phyloP scores from a whole-genome alignment of 2,888 invertebrate species.

The Caenorhabditis uteleia region DNA sequence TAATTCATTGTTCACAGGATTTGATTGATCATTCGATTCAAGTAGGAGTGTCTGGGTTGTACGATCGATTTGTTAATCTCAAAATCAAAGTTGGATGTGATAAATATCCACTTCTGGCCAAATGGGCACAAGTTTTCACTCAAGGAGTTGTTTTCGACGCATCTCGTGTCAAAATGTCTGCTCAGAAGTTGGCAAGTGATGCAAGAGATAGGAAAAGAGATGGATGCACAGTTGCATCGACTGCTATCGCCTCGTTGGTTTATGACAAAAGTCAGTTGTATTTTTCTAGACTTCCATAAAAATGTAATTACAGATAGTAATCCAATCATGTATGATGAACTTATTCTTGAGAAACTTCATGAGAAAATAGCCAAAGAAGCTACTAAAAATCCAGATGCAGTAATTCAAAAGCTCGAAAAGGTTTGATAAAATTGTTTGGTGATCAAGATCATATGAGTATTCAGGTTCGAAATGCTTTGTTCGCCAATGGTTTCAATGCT shows the following conservation, averaged over 20 bases:
- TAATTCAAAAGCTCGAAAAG: slow-evolving; percentile 51
- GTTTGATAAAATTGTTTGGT: no score
- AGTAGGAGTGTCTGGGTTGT: slow-evolving; percentile 55
- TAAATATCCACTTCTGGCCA: slow-evolving; percentile 80
- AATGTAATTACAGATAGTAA: slow-evolving; percentile 54
- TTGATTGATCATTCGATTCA: slow-evolving; percentile 59
- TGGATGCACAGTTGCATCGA: slow-evolving; percentile 76
- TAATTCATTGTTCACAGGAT: no score
- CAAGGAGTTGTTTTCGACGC: slow-evolving; percentile 70
- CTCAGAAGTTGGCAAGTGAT: slow-evolving; percentile 83
- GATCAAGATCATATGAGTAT: no score
- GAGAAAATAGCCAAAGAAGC: slow-evolving; percentile 46
- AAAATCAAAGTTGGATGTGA: slow-evolving; percentile 75
- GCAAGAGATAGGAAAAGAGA: slow-evolving; percentile 80
- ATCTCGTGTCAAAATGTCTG: slow-evolving; percentile 74
- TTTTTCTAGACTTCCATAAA: no score
- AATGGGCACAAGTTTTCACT: slow-evolving; percentile 81
- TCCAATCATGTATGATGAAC: slow-evolving; percentile 47
- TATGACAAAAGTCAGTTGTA: slow-evolving; percentile 43
- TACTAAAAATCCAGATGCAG: slow-evolving; percentile 39
- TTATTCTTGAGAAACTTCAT: slow-evolving; percentile 60
- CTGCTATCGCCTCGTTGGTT: slow-evolving; percentile 36
- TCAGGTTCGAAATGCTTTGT: slow-evolving; percentile 49
- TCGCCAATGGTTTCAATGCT: slow-evolving; percentile 52
- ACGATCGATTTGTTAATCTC: slow-evolving; percentile 52